Percentiles rank a stretch among this genome's conserved stretches.
phyloP scores from a whole-genome alignment of 2,888 invertebrate genomes.

The Aplocera efformata region DNA sequence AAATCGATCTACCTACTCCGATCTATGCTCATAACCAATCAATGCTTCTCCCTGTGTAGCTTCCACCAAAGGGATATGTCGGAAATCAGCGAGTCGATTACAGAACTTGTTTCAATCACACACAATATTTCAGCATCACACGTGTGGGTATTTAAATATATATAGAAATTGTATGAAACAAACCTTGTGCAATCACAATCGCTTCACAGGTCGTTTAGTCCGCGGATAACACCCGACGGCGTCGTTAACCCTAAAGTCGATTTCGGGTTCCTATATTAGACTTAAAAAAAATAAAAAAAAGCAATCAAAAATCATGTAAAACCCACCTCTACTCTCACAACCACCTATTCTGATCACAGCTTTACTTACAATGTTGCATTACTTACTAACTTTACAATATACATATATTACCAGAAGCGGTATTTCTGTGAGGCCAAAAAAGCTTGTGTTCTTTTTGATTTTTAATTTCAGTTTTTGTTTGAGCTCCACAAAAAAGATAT shows the following conservation, averaged over 20 bases:
- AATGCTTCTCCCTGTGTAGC: too few relatives aligned
- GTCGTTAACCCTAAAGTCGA: conserved; percentile 57
- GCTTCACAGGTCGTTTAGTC: conserved; percentile 14
- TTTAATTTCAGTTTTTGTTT: conserved; percentile 2
- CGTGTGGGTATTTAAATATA: too few relatives aligned
- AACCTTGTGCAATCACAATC: too few relatives aligned
- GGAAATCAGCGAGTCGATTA: too few relatives aligned
- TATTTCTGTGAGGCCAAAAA: neutral
- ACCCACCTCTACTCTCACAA: conserved; percentile 61
- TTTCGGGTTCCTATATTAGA: conserved; percentile 40
- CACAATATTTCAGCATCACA: too few relatives aligned
- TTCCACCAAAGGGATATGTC: too few relatives aligned
- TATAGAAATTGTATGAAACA: too few relatives aligned
- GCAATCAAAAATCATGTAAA: conserved; percentile 56
- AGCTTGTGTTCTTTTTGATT: neutral
- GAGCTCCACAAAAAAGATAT: conserved; percentile 35
- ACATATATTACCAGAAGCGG: conserved; percentile 12
- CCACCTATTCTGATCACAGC: conserved; percentile 76
- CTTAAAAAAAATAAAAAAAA: conserved; percentile 49
- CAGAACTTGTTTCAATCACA: too few relatives aligned
- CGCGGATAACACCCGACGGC: neutral
- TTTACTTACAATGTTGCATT: conserved; percentile 55
- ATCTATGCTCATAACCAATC: too few relatives aligned
- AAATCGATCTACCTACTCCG: too few relatives aligned
- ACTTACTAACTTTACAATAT: conserved; percentile 13